Conservation (phyloP, 2,888 invertebrate species). For the Gari tellinella region DNA sequence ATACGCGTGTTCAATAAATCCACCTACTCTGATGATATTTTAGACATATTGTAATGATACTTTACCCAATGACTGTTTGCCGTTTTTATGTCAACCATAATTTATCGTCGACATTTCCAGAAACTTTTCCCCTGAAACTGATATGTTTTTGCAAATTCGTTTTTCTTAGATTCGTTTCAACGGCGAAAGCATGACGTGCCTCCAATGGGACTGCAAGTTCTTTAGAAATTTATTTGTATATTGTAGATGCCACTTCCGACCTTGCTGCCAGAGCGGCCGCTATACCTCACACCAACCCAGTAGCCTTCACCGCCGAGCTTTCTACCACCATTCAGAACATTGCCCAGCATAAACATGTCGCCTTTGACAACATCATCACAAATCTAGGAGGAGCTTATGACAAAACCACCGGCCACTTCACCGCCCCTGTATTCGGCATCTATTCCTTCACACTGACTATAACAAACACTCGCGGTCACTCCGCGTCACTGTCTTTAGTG, state of each 20-base stretch:
- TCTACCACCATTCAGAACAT: conserved; percentile 33
- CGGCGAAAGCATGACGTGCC: too few relatives aligned
- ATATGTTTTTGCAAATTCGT: too few relatives aligned
- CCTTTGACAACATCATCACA: conserved; percentile 37
- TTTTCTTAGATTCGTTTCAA: too few relatives aligned
- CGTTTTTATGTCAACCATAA: too few relatives aligned
- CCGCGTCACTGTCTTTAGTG: conserved; percentile 29
- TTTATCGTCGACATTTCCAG: too few relatives aligned
- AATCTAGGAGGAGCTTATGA: conserved; percentile 40
- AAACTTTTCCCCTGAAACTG: too few relatives aligned
- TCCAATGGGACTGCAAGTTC: too few relatives aligned
- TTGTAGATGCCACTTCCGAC: conserved; percentile 33
- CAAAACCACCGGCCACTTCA: conserved; percentile 24
- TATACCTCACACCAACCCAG: conserved; percentile 13
- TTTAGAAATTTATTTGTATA: too few relatives aligned
- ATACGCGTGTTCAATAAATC: too few relatives aligned
- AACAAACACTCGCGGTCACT: conserved; percentile 38
- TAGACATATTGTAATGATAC: too few relatives aligned
- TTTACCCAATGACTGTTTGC: too few relatives aligned
- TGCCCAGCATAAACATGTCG: conserved; percentile 30
- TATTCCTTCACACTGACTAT: conserved; percentile 42
- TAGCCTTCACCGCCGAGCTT: conserved; percentile 45
- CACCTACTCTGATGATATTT: too few relatives aligned
- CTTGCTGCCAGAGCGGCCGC: conserved; percentile 30
- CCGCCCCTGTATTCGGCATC: conserved; percentile 37